phyloP scores from a whole-genome alignment of 2,113 vertebrate species.

The Micronycteris hirsuta region DNA sequence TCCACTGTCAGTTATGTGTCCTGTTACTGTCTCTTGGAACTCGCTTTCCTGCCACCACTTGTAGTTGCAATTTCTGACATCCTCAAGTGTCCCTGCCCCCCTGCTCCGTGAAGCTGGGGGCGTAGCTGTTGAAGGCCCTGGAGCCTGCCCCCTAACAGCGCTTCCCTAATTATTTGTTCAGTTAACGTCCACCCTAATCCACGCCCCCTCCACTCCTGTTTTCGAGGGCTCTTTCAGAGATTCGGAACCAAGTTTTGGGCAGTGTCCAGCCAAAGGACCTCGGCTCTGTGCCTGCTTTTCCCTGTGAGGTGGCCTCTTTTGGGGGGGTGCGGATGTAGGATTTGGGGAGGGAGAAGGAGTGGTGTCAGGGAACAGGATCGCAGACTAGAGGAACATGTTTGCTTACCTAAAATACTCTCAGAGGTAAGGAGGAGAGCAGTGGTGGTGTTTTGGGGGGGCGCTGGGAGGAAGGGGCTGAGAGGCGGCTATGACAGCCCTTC shows the following conservation, averaged over 20 bases:
- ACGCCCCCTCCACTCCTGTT: too few species aligned
- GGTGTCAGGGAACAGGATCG: not conserved
- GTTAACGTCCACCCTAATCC: not conserved
- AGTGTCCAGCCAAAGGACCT: not conserved
- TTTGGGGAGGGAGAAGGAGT: not conserved
- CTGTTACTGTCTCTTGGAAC: fast-evolving
- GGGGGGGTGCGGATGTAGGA: fast-evolving
- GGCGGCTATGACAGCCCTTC: not conserved
- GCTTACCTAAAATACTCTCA: not conserved
- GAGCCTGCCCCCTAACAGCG: not conserved
- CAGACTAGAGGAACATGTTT: not conserved
- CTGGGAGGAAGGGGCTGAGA: not conserved
- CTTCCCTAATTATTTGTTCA: not conserved
- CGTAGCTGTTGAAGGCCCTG: not conserved
- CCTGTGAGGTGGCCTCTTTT: not conserved
- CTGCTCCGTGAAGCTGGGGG: not conserved
- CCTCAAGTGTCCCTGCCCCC: not conserved
- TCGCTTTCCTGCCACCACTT: not conserved
- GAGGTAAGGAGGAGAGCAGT: not conserved
- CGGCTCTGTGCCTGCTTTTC: not conserved
- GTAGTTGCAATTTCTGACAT: fast-evolving
- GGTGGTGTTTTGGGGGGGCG: too few species aligned
- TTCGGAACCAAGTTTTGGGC: not conserved
- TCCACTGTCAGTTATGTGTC: fast-evolving
- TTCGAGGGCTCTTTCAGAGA: not conserved